These are phyloP conservation scores for Orius laevigatus DNA, from an alignment of 1,140 invertebrate genomes.

Conservation along the genomic window DNA sequence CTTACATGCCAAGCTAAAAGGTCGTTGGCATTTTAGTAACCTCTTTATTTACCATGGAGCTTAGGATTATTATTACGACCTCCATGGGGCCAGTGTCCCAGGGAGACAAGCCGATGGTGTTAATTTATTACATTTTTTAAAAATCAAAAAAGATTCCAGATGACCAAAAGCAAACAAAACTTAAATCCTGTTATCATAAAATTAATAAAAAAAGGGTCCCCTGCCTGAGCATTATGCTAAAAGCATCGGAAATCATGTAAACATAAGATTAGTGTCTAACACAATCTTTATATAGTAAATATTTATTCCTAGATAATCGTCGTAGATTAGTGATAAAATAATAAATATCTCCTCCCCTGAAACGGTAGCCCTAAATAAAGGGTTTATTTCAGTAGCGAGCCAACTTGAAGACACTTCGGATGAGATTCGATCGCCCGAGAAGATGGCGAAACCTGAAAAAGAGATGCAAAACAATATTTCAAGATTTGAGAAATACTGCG, in stretches of 20 bases:
- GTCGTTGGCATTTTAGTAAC: no score
- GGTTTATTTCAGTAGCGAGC: neutral
- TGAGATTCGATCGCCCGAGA: neutral
- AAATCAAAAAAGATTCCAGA: neutral
- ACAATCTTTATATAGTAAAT: slow-evolving; percentile 12
- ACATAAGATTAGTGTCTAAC: slow-evolving; percentile 11
- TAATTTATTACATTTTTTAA: no score
- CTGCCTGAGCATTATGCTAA: neutral
- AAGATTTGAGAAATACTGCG: slow-evolving; percentile 20
- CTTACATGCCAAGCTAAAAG: no score
- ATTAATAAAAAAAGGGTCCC: no score
- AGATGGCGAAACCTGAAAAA: slow-evolving; percentile 9
- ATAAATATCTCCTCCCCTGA: slow-evolving; percentile 5
- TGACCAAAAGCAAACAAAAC: no score
- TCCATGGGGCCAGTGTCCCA: no score
- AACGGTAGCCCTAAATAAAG: neutral
- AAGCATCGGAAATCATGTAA: slow-evolving; percentile 13
- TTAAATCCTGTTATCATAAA: no score
- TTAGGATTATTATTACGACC: no score
- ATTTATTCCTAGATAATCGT: slow-evolving; percentile 16
- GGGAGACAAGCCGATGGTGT: no score
- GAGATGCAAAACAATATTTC: slow-evolving; percentile 8
- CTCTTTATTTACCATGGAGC: no score
- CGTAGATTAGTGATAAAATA: slow-evolving; percentile 8
- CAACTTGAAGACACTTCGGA: no score